These are phyloP conservation scores for Peribatodes rhomboidaria DNA, from an alignment of 2,888 invertebrate genomes.

Conservation along the genomic window DNA sequence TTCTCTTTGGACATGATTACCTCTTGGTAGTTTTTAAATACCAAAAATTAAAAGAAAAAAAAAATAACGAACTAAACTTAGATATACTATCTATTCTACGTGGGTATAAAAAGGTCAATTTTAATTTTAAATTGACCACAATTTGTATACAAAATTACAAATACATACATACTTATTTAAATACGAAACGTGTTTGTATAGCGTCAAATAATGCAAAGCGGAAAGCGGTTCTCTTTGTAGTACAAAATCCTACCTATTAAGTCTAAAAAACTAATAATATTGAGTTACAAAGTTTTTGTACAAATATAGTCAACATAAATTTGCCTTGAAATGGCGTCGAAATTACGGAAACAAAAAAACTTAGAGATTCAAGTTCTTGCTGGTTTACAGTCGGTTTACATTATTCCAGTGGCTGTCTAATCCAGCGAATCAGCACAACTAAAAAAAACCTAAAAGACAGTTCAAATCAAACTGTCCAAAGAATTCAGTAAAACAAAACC, in stretches of 20 bases:
- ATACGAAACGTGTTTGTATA: conserved; percentile 36
- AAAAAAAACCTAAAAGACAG: no score
- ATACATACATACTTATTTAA: conserved; percentile 46
- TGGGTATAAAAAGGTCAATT: conserved; percentile 42
- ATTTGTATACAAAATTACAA: conserved; percentile 43
- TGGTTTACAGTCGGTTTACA: background rate
- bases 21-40: conserved; percentile 66
- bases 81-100: conserved; percentile 62
- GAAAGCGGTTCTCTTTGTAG: conserved; percentile 51
- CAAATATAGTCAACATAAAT: conserved; percentile 44
- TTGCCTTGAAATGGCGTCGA: conserved; percentile 10
- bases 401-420: background rate
- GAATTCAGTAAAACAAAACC: no score
- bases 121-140: conserved; percentile 42
- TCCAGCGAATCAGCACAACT: background rate
- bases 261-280: conserved; percentile 48
- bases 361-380: background rate
- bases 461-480: no score
- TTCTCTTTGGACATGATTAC: conserved; percentile 81
- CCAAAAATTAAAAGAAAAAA: conserved; percentile 61
- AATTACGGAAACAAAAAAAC: background rate
- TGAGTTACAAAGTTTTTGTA: conserved; percentile 53
- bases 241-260: conserved; percentile 54
- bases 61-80: conserved; percentile 51
- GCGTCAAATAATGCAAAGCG: conserved; percentile 49